Evolutionary conservation across 2,113 vertebrate genomes (phyloP), one percentile per base, ranked within the genome.

Genomic region (Callopanchax toddi): DNA sequence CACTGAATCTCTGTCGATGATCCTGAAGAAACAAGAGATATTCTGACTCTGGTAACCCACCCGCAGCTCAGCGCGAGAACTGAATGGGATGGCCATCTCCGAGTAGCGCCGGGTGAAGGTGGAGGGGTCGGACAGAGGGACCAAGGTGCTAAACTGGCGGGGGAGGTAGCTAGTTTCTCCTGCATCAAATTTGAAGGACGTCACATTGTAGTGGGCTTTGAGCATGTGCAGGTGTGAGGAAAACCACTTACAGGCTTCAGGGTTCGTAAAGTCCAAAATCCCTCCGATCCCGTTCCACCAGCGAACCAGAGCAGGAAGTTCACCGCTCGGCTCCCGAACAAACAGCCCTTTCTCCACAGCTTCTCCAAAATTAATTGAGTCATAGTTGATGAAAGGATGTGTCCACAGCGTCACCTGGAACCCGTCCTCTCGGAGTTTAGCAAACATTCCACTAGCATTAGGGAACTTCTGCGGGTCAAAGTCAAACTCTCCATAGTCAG

Each of bases 241-340:
- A 66, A 95, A 97, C 96, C 96, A 98, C 16, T 95, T 93, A 0
- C 93, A 89, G 4, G 95, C 91, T 1, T 93, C 92, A 0, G 95
- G 94, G 76, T 94, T 96, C 64, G 96, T 99, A 82, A 98, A 97
- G 89, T 99, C 96, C 39, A 98, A 89, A 74, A 98, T 94, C 0
- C 94, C 93, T 0, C 94, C 96, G 0, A 97, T 93, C 13, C 96
- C 96, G 0, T 98, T 97, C 97, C 97, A 97, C 96, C 95, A 97
- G 57, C 91, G 90, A 43, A 96, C 94, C 9, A 96, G 87, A 12
- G 95, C 94, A 0, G 95, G 96, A 20, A 95, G 88, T 40, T 89
- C 79, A 3, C 95, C 94, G 0, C 76, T 91, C 3, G 92, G 91
- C 32, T 94, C 93, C 0, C 88, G 90, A 4, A 98, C 93, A 45